phyloP scores from a whole-genome alignment of 2,113 vertebrate species.

The Otis tarda region DNA sequence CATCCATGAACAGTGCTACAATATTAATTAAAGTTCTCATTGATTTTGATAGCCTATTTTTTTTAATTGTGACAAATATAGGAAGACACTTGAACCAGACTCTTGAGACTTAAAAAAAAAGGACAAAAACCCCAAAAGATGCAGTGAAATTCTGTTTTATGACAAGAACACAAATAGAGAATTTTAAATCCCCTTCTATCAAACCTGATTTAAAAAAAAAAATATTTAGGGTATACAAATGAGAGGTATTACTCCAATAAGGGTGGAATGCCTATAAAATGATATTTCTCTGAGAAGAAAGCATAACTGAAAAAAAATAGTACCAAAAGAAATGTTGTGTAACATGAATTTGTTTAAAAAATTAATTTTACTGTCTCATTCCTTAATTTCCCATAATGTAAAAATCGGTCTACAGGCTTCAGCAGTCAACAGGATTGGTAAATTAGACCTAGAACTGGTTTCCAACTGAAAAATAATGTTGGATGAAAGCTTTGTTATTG shows the following conservation, averaged over 20 bases:
- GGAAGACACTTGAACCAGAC: background rate
- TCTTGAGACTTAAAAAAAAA: background rate
- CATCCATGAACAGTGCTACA: background rate
- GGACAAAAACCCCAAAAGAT: background rate
- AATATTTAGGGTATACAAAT: background rate
- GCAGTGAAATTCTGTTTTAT: background rate
- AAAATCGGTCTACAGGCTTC: conserved; percentile 28
- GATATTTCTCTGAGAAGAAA: background rate
- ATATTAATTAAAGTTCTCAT: background rate
- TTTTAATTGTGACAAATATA: background rate
- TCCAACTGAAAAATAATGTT: conserved; percentile 4
- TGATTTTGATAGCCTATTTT: background rate
- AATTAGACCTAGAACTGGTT: background rate
- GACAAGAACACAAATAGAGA: background rate
- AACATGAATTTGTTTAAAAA: background rate
- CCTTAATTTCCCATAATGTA: conserved; percentile 48
- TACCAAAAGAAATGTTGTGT: background rate
- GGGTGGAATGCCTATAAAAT: background rate
- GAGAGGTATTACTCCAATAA: background rate
- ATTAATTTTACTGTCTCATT: conserved; percentile 22
- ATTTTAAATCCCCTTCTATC: background rate
- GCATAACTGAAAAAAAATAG: background rate
- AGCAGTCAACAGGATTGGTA: background rate
- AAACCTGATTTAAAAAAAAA: background rate
- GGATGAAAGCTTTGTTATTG: background rate